Evolutionary conservation across 92 coral and sea anemone genomes (phyloP).

Genomic region (Porites cylindrica): DNA sequence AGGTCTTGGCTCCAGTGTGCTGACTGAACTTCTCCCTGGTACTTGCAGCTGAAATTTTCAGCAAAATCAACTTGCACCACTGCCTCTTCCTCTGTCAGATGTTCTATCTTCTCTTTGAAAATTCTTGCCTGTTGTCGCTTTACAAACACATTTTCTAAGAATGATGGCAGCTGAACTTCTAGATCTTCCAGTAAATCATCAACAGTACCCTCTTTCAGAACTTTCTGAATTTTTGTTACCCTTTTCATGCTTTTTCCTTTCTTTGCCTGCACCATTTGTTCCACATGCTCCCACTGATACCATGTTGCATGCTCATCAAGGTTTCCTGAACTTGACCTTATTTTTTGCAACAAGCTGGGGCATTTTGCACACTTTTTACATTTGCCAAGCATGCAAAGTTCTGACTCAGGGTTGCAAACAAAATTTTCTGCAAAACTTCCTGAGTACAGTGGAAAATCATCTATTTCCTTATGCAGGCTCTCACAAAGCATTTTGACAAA

Average conservation of each 20-base stretch:
- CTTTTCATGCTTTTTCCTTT: conserved; percentile 15
- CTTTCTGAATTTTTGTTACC: conserved; percentile 37
- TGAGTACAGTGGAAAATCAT: no score
- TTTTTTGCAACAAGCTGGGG: not conserved
- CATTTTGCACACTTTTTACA: conserved; percentile 37
- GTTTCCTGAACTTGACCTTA: not conserved
- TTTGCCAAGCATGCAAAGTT: no score
- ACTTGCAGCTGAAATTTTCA: conserved; percentile 61
- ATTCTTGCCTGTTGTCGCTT: no score
- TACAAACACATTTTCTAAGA: not conserved
- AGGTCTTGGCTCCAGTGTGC: conserved; percentile 72
- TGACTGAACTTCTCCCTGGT: conserved; percentile 73
- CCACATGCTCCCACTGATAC: conserved; percentile 70
- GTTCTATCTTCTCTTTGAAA: not conserved
- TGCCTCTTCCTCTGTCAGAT: conserved; percentile 57
- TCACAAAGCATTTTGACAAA: no score
- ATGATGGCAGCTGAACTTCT: conserved; percentile 22
- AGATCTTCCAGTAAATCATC: conserved; percentile 27
- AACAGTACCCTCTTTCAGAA: conserved; percentile 51
- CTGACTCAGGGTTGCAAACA: no score
- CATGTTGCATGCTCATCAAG: conserved; percentile 32
- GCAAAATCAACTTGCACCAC: conserved; percentile 77
- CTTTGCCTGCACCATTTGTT: conserved; percentile 16
- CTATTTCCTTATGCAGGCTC: no score
- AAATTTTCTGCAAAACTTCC: no score